A percentile compares a stretch with the other conserved stretches of the same genome.
Evolutionary conservation across 1,140 invertebrate species (phyloP).

Genomic region (Oedothorax gibbosus): DNA sequence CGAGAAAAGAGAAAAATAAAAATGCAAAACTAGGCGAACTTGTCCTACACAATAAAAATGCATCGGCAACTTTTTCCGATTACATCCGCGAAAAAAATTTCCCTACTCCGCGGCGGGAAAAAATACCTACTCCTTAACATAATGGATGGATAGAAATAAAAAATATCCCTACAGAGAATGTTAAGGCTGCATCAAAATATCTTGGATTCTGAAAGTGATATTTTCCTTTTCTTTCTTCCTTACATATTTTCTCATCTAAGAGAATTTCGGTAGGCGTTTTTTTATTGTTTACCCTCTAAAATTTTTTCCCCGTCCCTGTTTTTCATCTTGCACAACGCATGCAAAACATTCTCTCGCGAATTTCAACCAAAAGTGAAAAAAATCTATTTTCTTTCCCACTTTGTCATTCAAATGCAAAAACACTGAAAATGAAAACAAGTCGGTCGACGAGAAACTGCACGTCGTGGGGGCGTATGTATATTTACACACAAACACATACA

Average conservation of each 20-base stretch:
- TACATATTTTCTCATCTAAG: slow-evolving; percentile 59
- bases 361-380: slow-evolving; percentile 23
- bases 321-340: slow-evolving; percentile 56
- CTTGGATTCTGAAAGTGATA: slow-evolving; percentile 54
- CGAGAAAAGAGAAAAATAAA: slow-evolving; percentile 5
- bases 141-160: slow-evolving; percentile 48
- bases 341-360: slow-evolving; percentile 55
- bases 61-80: slow-evolving; percentile 60
- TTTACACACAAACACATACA: slow-evolving; percentile 23
- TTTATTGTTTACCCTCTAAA: slow-evolving; percentile 20
- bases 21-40: slow-evolving; percentile 13
- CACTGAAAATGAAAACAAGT: slow-evolving; percentile 57
- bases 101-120: slow-evolving; percentile 15
- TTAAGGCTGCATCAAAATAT: slow-evolving; percentile 50
- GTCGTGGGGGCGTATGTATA: slow-evolving; percentile 14
- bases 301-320: slow-evolving; percentile 24
- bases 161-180: slow-evolving; percentile 28
- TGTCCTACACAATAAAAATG: slow-evolving; percentile 61
- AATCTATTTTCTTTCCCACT: slow-evolving; percentile 36
- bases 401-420: slow-evolving; percentile 61
- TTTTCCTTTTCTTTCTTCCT: slow-evolving; percentile 48
- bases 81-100: slow-evolving; percentile 49
- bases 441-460: slow-evolving; percentile 5
- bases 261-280: slow-evolving; percentile 40
- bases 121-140: slow-evolving; percentile 38